Evolutionary conservation across 2,797 vertebrate species (phyloP).

Genomic region (Sylvia borin): DNA sequence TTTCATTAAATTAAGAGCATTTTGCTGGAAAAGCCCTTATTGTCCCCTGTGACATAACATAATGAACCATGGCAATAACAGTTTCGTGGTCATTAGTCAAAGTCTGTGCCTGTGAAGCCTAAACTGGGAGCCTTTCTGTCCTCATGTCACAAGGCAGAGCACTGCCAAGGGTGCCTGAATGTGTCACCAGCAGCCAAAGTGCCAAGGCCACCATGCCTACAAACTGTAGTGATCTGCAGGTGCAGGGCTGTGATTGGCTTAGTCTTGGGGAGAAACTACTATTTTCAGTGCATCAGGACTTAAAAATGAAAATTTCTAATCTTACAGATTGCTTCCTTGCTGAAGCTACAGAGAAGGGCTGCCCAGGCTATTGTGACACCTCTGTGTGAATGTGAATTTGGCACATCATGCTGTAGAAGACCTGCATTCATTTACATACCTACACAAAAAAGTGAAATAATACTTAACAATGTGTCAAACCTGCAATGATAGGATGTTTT

Average conservation of each 20-base stretch:
- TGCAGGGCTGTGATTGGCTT: neutral
- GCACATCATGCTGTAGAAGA: neutral
- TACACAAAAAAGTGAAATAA: neutral
- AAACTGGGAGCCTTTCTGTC: neutral
- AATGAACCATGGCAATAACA: neutral
- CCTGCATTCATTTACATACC: neutral
- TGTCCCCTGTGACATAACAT: neutral
- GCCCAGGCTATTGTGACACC: neutral
- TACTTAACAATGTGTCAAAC: neutral
- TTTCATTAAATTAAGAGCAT: neutral
- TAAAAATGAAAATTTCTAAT: neutral
- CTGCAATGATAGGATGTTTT: neutral
- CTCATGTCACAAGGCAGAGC: fast-evolving
- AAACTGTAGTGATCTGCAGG: neutral
- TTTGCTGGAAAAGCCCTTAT: neutral
- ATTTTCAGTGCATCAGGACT: neutral
- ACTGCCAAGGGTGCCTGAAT: neutral
- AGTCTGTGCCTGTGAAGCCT: neutral
- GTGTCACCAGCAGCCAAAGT: neutral
- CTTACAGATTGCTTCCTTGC: neutral
- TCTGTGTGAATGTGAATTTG: neutral
- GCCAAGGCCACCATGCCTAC: neutral
- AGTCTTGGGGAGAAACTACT: neutral
- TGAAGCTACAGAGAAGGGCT: neutral
- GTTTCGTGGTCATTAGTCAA: neutral